Percentiles rank a stretch among this genome's conserved stretches.
Conservation (phyloP, 2,113 vertebrate species). For the Lophius piscatorius region DNA sequence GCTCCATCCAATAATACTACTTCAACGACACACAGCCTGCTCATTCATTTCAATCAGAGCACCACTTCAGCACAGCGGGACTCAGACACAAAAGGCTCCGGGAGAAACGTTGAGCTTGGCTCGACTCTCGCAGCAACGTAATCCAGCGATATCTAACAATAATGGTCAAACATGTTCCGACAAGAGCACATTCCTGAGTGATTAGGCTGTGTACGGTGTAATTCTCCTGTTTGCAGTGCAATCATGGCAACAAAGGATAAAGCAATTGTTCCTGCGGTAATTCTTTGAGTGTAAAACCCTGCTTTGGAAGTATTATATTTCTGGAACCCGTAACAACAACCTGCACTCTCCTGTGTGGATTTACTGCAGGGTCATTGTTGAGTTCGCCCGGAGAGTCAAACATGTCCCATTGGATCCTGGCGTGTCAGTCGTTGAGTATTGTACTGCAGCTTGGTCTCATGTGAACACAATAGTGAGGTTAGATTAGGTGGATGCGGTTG, state of each 20-base stretch:
- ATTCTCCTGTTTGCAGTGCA: slow-evolving; percentile 19
- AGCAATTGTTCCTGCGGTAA: not conserved
- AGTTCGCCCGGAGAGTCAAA: not conserved
- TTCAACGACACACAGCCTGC: no score
- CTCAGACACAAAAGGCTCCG: not conserved
- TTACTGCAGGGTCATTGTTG: not conserved
- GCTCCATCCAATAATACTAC: not conserved
- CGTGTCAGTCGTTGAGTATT: slow-evolving; percentile 3
- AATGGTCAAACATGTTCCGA: not conserved
- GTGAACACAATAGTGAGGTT: not conserved
- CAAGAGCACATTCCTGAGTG: slow-evolving; percentile 11
- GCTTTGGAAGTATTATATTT: not conserved
- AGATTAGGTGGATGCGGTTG: not conserved
- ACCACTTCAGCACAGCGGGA: not conserved
- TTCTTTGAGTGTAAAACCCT: not conserved
- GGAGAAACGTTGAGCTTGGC: not conserved
- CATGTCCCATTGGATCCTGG: not conserved
- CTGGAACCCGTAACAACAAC: no score
- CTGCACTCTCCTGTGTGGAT: not conserved
- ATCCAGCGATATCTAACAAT: not conserved
- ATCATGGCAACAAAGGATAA: slow-evolving; percentile 9
- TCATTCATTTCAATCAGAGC: not conserved
- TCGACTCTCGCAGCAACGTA: not conserved
- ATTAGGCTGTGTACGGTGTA: not conserved
- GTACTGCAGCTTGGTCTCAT: slow-evolving; percentile 13